phyloP scores from a whole-genome alignment of 2,888 invertebrate genomes.

The Kuschelorhynchus macadamiae region DNA sequence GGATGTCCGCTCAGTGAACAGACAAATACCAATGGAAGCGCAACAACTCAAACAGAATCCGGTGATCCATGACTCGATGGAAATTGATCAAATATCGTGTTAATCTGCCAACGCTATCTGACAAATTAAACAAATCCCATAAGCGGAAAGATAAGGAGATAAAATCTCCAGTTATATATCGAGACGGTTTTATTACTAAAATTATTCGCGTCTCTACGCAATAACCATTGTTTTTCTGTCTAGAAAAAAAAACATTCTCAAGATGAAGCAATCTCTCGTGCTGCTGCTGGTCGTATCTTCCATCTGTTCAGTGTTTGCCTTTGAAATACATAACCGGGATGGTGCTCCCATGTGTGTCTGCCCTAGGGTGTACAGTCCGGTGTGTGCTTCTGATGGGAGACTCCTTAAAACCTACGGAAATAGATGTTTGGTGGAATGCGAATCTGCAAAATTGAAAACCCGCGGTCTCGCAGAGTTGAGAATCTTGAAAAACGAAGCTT shows the following conservation, averaged over 20 bases:
- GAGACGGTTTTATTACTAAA: conserved; percentile 1
- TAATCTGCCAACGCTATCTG: conserved; percentile 21
- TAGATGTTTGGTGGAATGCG: conserved; percentile 68
- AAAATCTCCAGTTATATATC: conserved; percentile 6
- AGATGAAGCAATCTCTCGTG: background rate
- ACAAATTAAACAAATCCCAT: conserved; percentile 20
- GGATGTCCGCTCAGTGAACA: background rate
- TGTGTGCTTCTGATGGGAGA: conserved; percentile 67
- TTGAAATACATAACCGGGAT: conserved; percentile 2
- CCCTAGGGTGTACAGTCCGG: conserved; percentile 66
- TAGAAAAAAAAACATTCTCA: background rate
- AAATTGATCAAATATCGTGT: conserved; percentile 25
- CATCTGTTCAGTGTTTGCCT: background rate
- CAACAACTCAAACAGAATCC: conserved; percentile 25
- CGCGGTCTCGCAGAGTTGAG: conserved; percentile 21
- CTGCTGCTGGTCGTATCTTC: background rate
- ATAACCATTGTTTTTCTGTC: background rate
- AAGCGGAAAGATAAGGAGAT: conserved; percentile 35
- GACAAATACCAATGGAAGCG: conserved; percentile 4
- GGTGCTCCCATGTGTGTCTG: conserved; percentile 65
- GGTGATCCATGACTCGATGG: conserved; percentile 19
- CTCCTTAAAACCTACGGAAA: conserved; percentile 64
- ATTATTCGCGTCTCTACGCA: conserved; percentile 6
- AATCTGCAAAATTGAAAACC: conserved; percentile 26
- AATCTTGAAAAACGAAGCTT: conserved; percentile 23